These are phyloP conservation scores for Adelges cooleyi DNA, from an alignment of 1,140 invertebrate species.

Conservation along the genomic window DNA sequence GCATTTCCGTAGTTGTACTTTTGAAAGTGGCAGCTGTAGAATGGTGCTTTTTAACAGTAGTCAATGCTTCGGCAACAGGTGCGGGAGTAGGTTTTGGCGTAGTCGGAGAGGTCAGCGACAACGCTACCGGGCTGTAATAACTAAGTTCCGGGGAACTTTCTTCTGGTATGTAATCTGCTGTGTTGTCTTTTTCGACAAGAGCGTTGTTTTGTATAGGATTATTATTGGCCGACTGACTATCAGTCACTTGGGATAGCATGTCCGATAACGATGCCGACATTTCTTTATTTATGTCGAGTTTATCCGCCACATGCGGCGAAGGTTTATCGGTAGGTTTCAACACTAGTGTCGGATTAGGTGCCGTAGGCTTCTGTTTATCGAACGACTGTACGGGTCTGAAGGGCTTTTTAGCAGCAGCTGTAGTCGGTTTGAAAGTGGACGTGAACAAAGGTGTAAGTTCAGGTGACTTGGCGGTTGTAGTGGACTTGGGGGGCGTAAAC, in stretches of 20 bases:
- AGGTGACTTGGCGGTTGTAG: background rate
- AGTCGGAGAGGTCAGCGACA: background rate
- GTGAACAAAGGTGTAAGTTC: background rate
- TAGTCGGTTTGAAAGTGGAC: background rate
- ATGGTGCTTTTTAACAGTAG: background rate
- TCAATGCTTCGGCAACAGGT: constrained; percentile 4
- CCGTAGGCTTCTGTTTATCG: background rate
- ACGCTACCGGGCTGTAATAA: constrained; percentile 1
- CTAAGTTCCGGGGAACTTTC: constrained; percentile 21
- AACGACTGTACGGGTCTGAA: background rate
- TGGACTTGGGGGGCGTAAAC: background rate
- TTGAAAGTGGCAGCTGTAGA: background rate
- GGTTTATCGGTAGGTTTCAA: background rate
- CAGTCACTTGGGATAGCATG: constrained; percentile 33
- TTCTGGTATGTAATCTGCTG: constrained; percentile 10
- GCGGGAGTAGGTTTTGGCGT: background rate
- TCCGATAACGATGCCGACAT: constrained; percentile 33
- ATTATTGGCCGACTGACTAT: constrained; percentile 26
- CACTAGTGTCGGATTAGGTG: background rate
- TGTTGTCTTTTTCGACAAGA: constrained; percentile 8
- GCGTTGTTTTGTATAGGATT: constrained; percentile 1
- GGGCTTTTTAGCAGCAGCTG: constrained; percentile 11
- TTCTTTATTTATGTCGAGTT: constrained; percentile 28
- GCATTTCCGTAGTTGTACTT: constrained; percentile 3
- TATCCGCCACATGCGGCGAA: background rate